Conservation (phyloP, 2,888 invertebrate genomes). For the Gymnocheta viridis region DNA sequence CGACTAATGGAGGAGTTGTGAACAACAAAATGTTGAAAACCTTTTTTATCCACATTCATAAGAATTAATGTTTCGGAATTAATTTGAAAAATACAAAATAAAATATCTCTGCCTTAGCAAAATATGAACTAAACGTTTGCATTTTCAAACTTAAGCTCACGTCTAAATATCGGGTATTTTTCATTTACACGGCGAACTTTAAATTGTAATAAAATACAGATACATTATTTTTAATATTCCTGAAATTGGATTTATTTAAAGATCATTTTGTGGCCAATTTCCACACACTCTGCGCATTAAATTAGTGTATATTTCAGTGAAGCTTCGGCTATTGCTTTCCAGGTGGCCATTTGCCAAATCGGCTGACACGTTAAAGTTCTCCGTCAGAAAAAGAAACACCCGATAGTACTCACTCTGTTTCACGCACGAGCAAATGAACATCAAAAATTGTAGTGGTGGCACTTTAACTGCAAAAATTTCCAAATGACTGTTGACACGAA, state of each 20-base stretch:
- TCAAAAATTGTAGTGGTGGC: constrained; percentile 22
- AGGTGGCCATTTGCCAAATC: too few species aligned
- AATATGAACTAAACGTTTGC: not conserved
- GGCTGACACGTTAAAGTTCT: not conserved
- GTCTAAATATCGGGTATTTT: constrained; percentile 1
- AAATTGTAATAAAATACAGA: too few species aligned
- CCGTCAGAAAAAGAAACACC: not conserved
- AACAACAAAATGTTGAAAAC: constrained; percentile 25
- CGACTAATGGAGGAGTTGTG: not conserved
- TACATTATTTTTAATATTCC: too few species aligned
- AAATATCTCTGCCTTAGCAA: constrained; percentile 20
- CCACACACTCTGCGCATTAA: too few species aligned
- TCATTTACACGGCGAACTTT: not conserved
- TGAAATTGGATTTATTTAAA: too few species aligned
- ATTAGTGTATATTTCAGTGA: too few species aligned
- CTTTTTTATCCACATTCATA: constrained; percentile 32
- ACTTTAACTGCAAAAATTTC: constrained; percentile 37
- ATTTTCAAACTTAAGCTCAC: too few species aligned
- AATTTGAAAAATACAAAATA: constrained; percentile 15
- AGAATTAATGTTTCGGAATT: constrained; percentile 58
- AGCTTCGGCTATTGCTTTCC: too few species aligned
- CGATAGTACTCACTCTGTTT: constrained; percentile 2
- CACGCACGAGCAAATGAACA: constrained; percentile 33
- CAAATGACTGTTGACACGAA: constrained; percentile 47
- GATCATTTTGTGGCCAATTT: too few species aligned